phyloP scores from a whole-genome alignment of 2,888 invertebrate species.

The Nycteola revayana region DNA sequence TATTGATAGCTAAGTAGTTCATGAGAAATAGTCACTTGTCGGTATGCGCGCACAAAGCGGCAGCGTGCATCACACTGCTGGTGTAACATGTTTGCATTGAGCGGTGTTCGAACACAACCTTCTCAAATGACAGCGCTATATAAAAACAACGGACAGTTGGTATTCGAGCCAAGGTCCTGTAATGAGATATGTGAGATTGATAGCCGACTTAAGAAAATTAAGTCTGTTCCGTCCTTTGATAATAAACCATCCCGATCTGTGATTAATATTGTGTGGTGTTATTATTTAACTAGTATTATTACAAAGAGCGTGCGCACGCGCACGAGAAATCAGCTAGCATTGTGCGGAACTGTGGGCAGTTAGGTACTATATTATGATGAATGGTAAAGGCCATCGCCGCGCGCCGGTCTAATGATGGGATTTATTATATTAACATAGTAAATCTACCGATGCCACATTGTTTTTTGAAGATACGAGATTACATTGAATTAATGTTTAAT shows the following conservation, averaged over 20 bases:
- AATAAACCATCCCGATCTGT: too few species aligned
- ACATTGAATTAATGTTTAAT: constrained; percentile 18
- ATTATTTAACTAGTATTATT: constrained; percentile 17
- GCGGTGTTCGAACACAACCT: constrained; percentile 67
- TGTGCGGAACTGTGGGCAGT: constrained; percentile 29
- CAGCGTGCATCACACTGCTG: constrained; percentile 37
- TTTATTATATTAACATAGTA: constrained; percentile 23
- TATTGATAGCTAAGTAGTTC: constrained; percentile 38
- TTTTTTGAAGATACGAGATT: constrained; percentile 6
- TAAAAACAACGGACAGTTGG: constrained; percentile 76
- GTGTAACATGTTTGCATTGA: constrained; percentile 75
- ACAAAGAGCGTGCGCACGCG: constrained; percentile 24
- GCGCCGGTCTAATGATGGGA: constrained; percentile 23
- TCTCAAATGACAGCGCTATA: constrained; percentile 76
- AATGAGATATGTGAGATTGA: constrained; percentile 74
- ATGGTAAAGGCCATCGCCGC: constrained; percentile 27
- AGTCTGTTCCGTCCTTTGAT: constrained; percentile 54
- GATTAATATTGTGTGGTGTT: constrained; percentile 40
- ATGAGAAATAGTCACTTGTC: constrained; percentile 42
- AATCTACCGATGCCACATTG: constrained; percentile 8
- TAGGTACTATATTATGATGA: constrained; percentile 24
- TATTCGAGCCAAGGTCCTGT: constrained; percentile 79
- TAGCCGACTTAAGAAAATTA: constrained; percentile 62
- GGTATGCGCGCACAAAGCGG: constrained; percentile 41
- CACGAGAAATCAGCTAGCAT: constrained; percentile 22